Base-by-base conservation (phyloP, 35 echinoderm and acorn worm genomes). In the Heliocidaris erythrogramma region DNA sequence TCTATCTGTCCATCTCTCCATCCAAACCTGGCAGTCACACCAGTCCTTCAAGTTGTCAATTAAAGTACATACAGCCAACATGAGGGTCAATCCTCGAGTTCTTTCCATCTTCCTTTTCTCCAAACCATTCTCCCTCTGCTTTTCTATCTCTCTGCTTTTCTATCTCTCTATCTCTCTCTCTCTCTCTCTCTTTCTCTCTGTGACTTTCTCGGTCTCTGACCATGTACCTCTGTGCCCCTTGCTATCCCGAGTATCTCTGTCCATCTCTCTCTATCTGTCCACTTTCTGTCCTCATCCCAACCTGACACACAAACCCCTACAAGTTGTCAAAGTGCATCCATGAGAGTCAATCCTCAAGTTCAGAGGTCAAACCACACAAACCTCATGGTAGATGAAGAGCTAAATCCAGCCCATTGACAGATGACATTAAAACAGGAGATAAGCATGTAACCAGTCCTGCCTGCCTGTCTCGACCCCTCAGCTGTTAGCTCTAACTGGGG, bases 281-380 rank as follows among this genome's bases (percentile, higher is more conserved):
- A 65, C 21, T 65, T 21, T 65, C 60, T 18, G 60, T 65, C 60
- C 60, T 27, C 49, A 52, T 52, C 49, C 49, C 1, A 52, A 52
- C 7, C 49, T 52, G 49, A 10, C 49, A 42, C 1, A 1, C 12
- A 52, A 0, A 13, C 49, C 49, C 49, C 49, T 52, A 69, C 17
- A 27, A 69, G 60, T 69, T 69, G 60, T 69, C 60, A 69, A 69
- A 69, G 60, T 69, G 60, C 60, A 88, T 7, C 86, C 47, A 48
- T 7, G 10, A 27, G 30, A 48, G 86, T 88, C 86, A 48, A 88
- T 88, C 86, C 30, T 88, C 90, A 92, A 92, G 90, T 31, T 92
- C 49, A 56, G 17, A 92, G 49, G 90, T 50, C 90, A 92, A 53
- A 92, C 90, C 90, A 92, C 90, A 92, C 90, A 50, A 32, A 50